Evolutionary conservation across 2,797 vertebrate species (phyloP), one percentile per base, ranked within the genome.

Genomic region (Aphelocoma californica): DNA sequence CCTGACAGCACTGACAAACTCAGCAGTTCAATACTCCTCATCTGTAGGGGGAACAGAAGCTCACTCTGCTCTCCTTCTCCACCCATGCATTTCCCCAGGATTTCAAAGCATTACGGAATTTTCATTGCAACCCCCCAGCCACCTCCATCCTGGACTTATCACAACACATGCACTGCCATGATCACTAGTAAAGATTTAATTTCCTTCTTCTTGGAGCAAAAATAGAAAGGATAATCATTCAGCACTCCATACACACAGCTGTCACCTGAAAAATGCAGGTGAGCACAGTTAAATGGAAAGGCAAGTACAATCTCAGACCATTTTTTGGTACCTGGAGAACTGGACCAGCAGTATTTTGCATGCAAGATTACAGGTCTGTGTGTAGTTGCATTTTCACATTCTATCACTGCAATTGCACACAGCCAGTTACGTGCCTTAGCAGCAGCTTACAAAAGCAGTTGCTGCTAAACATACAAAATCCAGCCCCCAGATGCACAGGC

Each of bases 401-500:
- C 95, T 91, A 86, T 95, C 92, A 96, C 92, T 91, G 95, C 95
- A 94, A 96, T 70, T 95, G 94, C 95, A 92, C 91, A 86, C 64
- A 34, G 96, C 88, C 94, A 95, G 95, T 92, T 96, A 92, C 60
- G 31, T 94, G 95, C 92, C 87, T 92, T 50, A 96, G 94, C 86
- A 94, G 95, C 95, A 81, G 95, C 95, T 96, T 93, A 96, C 94
- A 94, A 87, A 97, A 96, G 95, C 91, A 79, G 94, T 34, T 82
- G 90, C 88, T 86, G 88, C 95, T 95, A 94, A 96, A 96, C 91
- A 93, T 77, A 94, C 90, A 93, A 94, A 95, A 96, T 88, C 90
- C 93, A 92, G 85, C 83, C 91, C 82, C 32, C 48, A 93, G 86
- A 93, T 92, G 92, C 95, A 94, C 80, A 83, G 40, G 4, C 31